Percentiles rank a stretch among this genome's conserved stretches.
Conservation (phyloP, 2,888 invertebrate genomes). For the Gymnocheta viridis region DNA sequence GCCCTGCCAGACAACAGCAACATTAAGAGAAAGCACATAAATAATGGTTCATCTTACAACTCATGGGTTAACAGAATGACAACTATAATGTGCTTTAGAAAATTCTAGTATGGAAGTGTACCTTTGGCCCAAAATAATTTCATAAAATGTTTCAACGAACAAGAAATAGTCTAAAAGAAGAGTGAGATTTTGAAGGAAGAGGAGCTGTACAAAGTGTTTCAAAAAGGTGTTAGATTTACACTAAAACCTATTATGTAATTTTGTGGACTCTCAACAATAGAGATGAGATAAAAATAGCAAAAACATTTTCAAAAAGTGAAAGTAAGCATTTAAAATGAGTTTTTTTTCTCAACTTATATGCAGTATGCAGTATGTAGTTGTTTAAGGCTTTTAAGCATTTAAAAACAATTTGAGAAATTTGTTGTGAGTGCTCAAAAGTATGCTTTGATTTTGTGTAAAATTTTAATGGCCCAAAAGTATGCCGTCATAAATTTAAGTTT, state of each 20-base stretch:
- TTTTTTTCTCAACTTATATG: not conserved
- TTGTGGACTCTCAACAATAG: slow-evolving; percentile 41
- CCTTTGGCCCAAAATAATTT: slow-evolving; percentile 23
- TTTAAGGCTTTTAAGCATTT: not conserved
- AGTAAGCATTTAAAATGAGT: slow-evolving; percentile 27
- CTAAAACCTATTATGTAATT: slow-evolving; percentile 51
- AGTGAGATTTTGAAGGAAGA: not conserved
- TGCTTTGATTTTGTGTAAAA: slow-evolving; percentile 26
- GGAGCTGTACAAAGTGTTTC: not conserved
- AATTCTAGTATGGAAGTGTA: not conserved
- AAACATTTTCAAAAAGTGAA: slow-evolving; percentile 21
- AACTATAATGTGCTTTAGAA: slow-evolving; percentile 29
- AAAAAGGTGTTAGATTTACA: slow-evolving; percentile 43
- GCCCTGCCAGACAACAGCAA: not conserved
- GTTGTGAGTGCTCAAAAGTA: slow-evolving; percentile 45
- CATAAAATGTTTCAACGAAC: not conserved
- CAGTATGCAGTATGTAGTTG: not conserved
- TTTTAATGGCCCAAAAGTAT: slow-evolving; percentile 35
- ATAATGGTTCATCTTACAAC: slow-evolving; percentile 37
- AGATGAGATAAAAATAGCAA: not conserved
- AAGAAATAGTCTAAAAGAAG: not conserved
- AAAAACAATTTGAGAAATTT: slow-evolving; percentile 37
- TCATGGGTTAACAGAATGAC: slow-evolving; percentile 43
- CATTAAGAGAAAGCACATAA: slow-evolving; percentile 2
- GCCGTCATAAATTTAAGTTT: slow-evolving; percentile 22